These are phyloP conservation scores for Orthonychiurus folsomi DNA, from an alignment of 2,888 invertebrate species.

Conservation along the genomic window DNA sequence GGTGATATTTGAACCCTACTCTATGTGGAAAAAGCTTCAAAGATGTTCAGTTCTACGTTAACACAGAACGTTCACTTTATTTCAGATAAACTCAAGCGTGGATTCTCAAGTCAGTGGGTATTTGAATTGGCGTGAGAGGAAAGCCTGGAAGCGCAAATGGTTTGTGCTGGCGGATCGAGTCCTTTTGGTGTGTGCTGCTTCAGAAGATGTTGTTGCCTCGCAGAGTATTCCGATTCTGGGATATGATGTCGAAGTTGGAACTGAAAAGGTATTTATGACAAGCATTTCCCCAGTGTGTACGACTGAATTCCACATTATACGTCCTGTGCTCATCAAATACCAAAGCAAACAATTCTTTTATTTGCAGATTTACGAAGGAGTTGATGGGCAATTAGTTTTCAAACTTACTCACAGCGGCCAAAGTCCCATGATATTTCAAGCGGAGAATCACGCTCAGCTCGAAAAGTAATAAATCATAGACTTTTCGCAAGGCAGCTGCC, in stretches of 20 bases:
- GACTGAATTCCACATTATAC: background rate
- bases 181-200: constrained; percentile 49
- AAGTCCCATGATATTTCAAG: constrained; percentile 46
- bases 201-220: constrained; percentile 51
- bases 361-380: constrained; percentile 45
- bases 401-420: constrained; percentile 48
- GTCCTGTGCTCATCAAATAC: constrained; percentile 1
- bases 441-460: constrained; percentile 44
- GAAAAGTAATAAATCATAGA: constrained; percentile 43
- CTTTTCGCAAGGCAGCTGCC: no score
- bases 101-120: constrained; percentile 51
- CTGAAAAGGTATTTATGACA: constrained; percentile 16
- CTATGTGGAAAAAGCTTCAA: no score
- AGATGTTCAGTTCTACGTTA: no score
- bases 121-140: constrained; percentile 45
- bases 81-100: constrained; percentile 49
- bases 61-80: no score
- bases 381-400: constrained; percentile 47
- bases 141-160: constrained; percentile 51
- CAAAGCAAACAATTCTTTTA: constrained; percentile 11
- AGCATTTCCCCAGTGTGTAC: background rate
- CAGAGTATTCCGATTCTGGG: constrained; percentile 50
- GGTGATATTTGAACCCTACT: no score
- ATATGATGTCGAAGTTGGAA: constrained; percentile 44
- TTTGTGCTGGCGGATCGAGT: constrained; percentile 52